Evolutionary conservation across 2,888 invertebrate species (phyloP).

Genomic region (Melinaea marsaeus): DNA sequence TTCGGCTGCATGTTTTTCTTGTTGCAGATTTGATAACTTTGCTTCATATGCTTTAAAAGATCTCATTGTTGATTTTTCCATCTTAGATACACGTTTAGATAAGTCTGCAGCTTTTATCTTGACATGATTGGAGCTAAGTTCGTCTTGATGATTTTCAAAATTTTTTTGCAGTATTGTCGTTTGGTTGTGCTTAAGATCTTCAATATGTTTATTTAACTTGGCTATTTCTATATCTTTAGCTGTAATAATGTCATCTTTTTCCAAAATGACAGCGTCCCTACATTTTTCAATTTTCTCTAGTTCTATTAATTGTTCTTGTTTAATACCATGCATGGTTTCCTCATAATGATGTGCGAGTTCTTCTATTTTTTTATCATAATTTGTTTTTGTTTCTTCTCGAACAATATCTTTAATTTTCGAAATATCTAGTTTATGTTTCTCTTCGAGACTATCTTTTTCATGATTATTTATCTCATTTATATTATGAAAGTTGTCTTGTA

Average conservation of each 20-base stretch:
- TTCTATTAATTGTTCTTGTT: slow-evolving; percentile 39
- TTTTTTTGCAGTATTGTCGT: slow-evolving; percentile 47
- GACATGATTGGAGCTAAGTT: slow-evolving; percentile 24
- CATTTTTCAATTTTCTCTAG: slow-evolving; percentile 37
- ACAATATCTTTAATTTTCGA: slow-evolving; percentile 45
- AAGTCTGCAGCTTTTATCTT: slow-evolving; percentile 40
- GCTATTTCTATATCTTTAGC: slow-evolving; percentile 51
- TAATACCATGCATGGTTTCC: slow-evolving; percentile 41
- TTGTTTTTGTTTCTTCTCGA: slow-evolving; percentile 46
- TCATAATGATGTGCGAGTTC: slow-evolving; percentile 49
- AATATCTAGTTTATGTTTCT: slow-evolving; percentile 54
- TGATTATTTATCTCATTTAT: slow-evolving; percentile 49
- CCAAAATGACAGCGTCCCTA: slow-evolving; percentile 42
- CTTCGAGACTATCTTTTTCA: slow-evolving; percentile 55
- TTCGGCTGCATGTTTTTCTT: slow-evolving; percentile 61
- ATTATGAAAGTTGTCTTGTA: slow-evolving; percentile 52
- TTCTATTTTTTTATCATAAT: slow-evolving; percentile 52
- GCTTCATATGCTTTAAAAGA: slow-evolving; percentile 51
- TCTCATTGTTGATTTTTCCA: slow-evolving; percentile 58
- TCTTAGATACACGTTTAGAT: slow-evolving; percentile 57
- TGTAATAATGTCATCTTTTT: slow-evolving; percentile 51
- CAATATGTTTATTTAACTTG: slow-evolving; percentile 44
- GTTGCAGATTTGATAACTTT: slow-evolving; percentile 54
- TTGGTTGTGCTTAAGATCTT: slow-evolving; percentile 51
- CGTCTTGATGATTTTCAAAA: slow-evolving; percentile 44